Base-by-base conservation (phyloP, 2,888 invertebrate genomes). In the Lasioglossum calceatum region DNA sequence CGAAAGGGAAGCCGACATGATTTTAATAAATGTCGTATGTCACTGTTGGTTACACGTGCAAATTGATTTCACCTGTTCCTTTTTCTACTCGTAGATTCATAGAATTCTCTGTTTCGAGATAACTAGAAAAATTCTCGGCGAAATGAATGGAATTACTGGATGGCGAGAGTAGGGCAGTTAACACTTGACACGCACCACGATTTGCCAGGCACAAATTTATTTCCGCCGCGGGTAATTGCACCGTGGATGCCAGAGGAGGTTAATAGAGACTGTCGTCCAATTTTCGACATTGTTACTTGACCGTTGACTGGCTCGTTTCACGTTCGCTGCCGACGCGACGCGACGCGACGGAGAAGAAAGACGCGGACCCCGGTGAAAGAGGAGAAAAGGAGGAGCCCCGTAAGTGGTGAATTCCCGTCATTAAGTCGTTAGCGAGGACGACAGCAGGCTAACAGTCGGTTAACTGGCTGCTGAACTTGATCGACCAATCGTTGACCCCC, bases 401-500 rank as follows among this genome's bases (percentile, higher is more conserved):
- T 93, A 94, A 94, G 93, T 94, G 93, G 94, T 89, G 92, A 92
- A 94, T 94, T 94, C 93, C 94, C 93, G 94, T 94, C 94, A 94
- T 94, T 94, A 94, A 93, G 94, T 94, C 92, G 94, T 94, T 94
- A 94, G 92, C 86, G 87, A 89, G 91, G 82, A 92, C 89, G 92
- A 93, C 93, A 92, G 90, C 92, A 89, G 90, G 90, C 90, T 90
- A 93, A 92, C 92, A 86, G 91, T 88, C 89, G 89, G 92, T 92
- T 94, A 93, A 94, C 93, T 91, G 92, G 91, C 91, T 93, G 93
- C 93, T 93, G 93, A 94, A 93, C 93, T 94, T 92, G 92, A 93
- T 93, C 93, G 93, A 83, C 90, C 92, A 91, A 93, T 93, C 91
- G 89, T 91, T 93, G 91, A 93, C 91, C 92, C 86, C 77, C 85